These are phyloP conservation scores for Lysiphlebus fabarum DNA, from an alignment of 1,140 invertebrate genomes.

Conservation along the genomic window DNA sequence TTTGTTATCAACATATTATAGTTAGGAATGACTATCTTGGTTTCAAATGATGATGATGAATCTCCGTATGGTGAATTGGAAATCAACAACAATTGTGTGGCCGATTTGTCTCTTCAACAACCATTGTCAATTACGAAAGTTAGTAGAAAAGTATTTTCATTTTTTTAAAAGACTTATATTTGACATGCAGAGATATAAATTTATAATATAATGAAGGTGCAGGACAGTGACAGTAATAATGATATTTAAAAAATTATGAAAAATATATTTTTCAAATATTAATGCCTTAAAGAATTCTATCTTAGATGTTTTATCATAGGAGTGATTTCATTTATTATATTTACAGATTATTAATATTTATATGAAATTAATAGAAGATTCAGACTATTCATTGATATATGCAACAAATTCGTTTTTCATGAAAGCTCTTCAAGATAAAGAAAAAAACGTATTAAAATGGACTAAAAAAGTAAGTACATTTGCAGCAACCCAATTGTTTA, in stretches of 20 bases:
- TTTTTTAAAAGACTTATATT: too few relatives aligned
- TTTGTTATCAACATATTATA: too few relatives aligned
- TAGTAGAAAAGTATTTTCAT: too few relatives aligned
- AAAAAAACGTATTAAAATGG: neutral
- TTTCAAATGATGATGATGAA: neutral
- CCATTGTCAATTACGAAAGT: too few relatives aligned
- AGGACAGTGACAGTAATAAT: too few relatives aligned
- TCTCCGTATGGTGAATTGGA: too few relatives aligned
- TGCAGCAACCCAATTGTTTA: neutral
- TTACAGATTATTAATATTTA: neutral
- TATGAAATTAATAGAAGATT: neutral
- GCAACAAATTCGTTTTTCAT: neutral
- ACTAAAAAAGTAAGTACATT: neutral
- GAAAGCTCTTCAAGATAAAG: neutral
- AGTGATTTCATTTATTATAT: neutral
- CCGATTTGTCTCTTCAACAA: too few relatives aligned
- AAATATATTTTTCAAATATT: neutral
- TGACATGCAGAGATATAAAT: too few relatives aligned
- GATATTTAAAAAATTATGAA: neutral
- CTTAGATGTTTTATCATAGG: too few relatives aligned
- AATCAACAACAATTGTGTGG: neutral
- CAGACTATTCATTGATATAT: neutral
- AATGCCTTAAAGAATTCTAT: neutral
- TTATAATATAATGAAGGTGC: too few relatives aligned
- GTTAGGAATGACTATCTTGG: too few relatives aligned